These are phyloP conservation scores for Drosophila fuyamai DNA, from an alignment of 1,140 invertebrate species.

Conservation along the genomic window DNA sequence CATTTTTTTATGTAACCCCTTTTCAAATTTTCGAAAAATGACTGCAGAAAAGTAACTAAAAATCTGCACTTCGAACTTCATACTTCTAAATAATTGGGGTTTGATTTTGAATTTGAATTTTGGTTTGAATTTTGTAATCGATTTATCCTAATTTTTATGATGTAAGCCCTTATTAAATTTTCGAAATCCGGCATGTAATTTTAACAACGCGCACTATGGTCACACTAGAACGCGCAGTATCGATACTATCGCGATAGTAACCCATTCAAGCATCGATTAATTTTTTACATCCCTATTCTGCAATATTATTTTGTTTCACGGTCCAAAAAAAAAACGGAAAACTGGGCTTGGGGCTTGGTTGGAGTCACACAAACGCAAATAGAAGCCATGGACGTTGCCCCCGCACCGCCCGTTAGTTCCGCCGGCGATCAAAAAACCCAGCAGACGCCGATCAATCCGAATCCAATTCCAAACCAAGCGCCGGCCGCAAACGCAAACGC, in stretches of 20 bases:
- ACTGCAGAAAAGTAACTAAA: no score
- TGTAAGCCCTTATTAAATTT: no score
- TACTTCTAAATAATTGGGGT: no score
- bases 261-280: conserved; percentile 27
- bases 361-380: conserved; percentile 42
- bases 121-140: no score
- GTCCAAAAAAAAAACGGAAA: conserved; percentile 46
- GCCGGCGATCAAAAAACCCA: conserved; percentile 45
- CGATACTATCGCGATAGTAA: conserved; percentile 20
- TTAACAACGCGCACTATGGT: background rate
- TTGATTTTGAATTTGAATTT: no score
- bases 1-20: no score
- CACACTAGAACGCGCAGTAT: background rate
- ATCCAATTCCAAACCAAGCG: conserved; percentile 37
- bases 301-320: conserved; percentile 30
- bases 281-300: conserved; percentile 30
- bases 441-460: conserved; percentile 31
- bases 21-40: no score
- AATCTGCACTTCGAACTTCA: no score
- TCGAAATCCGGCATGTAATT: background rate
- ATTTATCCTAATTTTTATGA: no score
- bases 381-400: conserved; percentile 59
- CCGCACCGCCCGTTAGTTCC: conserved; percentile 33
- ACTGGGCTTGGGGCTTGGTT: conserved; percentile 49
- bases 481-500: conserved; percentile 35